These are phyloP conservation scores for Hypomesus transpacificus DNA, from an alignment of 2,113 vertebrate species.

Conservation along the genomic window DNA sequence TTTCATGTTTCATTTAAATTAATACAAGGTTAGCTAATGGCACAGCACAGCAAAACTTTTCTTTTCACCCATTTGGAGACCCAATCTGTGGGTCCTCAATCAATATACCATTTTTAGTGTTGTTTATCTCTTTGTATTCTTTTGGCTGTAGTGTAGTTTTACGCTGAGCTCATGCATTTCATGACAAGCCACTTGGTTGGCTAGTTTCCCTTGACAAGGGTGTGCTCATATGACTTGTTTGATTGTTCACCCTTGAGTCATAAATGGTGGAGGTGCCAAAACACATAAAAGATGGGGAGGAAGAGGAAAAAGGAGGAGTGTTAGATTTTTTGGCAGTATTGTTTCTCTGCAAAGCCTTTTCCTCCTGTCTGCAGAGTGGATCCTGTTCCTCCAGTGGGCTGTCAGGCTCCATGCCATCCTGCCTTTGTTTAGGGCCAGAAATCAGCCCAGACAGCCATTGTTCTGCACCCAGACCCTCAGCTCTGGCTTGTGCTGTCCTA, in stretches of 20 bases:
- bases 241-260: constrained; percentile 50
- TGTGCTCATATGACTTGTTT: constrained; percentile 27
- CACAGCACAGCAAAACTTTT: neutral
- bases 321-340: constrained; percentile 50
- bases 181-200: neutral
- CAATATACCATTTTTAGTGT: too few species aligned
- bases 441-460: constrained; percentile 60
- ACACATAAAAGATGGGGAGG: constrained; percentile 54
- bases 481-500: constrained; percentile 45
- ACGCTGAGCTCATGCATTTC: too few species aligned
- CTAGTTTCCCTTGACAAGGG: neutral
- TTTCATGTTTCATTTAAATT: neutral
- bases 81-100: too few species aligned
- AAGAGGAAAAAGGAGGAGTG: constrained; percentile 50
- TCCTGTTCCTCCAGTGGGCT: constrained; percentile 50
- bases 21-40: neutral
- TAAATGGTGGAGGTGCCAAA: constrained; percentile 56
- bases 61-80: too few species aligned
- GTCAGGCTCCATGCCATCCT: constrained; percentile 70
- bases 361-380: constrained; percentile 48
- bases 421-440: constrained; percentile 66
- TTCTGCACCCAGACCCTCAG: constrained; percentile 53
- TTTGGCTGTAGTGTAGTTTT: too few species aligned
- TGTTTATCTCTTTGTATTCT: too few species aligned
- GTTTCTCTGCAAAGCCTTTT: constrained; percentile 39